Base-by-base conservation (phyloP, 2,888 invertebrate genomes). In the Myathropa florea region DNA sequence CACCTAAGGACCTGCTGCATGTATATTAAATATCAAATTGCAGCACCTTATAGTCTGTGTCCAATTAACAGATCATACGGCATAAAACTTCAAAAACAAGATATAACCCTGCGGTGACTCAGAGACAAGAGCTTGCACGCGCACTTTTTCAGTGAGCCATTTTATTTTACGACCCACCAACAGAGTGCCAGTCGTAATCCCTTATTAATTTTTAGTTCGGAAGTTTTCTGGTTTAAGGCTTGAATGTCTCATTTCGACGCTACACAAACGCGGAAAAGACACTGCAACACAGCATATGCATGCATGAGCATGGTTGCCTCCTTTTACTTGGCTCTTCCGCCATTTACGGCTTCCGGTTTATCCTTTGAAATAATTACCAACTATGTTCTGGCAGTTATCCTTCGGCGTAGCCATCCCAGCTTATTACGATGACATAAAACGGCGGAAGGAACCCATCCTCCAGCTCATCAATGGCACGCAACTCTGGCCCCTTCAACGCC, bases 361-460 rank as follows among this genome's bases (percentile, higher is more conserved):
- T 72, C 65, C 67, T 72, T 60, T 67, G 60, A 80, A 80, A 53
- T 72, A 80, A 80, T 80, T 72, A 72, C 80, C 72, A 80, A 80
- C 80, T 72, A 65, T 73, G 53, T 80, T 72, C 65, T 67, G 72
- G 72, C 65, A 61, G 80, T 72, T 80, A 73, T 73, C 60, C 79
- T 60, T 61, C 26, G 63, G 57, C 36, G 30, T 64, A 71, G 59
- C 59, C 67, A 80, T 53, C 67, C 53, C 65, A 53, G 46, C 80
- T 73, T 80, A 72, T 80, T 67, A 80, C 72, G 80, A 80, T 73
- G 72, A 80, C 80, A 80, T 80, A 80, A 73, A 80, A 80, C 21
- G 80, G 59, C 72, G 61, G 80, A 72, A 64, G 65, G 64, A 18
- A 46, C 55, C 71, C 59, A 65, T 39, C 46, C 46, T 46, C 46